Percentiles rank a stretch among this genome's conserved stretches.
Conservation (phyloP, 1,140 invertebrate species). For the Ostrea denselamellosa region DNA sequence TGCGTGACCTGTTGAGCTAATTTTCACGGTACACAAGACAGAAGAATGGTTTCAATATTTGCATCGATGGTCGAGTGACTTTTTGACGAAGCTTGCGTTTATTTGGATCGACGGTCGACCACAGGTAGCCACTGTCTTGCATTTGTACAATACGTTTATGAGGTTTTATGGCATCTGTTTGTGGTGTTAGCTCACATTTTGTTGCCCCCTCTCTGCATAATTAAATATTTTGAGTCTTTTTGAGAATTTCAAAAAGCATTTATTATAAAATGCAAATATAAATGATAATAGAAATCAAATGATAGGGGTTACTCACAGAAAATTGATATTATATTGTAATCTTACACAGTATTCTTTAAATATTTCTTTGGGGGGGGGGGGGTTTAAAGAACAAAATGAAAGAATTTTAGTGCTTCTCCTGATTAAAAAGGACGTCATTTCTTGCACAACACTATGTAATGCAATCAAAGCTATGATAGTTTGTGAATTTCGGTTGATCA, state of each 20-base stretch:
- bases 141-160: constrained; percentile 15
- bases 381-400: no score
- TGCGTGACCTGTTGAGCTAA: constrained; percentile 28
- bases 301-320: neutral
- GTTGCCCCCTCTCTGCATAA: neutral
- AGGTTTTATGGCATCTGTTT: neutral
- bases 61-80: constrained; percentile 3
- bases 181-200: neutral
- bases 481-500: no score
- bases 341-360: no score
- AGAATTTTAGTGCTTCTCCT: no score
- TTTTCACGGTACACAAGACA: constrained; percentile 2
- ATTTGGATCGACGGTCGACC: neutral
- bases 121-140: neutral
- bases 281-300: neutral
- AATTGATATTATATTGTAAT: neutral
- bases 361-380: no score
- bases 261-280: neutral
- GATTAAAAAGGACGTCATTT: no score
- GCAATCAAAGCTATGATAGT: no score
- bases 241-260: neutral
- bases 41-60: neutral
- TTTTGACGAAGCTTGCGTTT: constrained; percentile 1
- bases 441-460: no score
- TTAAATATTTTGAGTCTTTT: neutral